These are phyloP conservation scores for Drosophila pseudoobscura DNA, from an alignment of 1,140 invertebrate species.

Conservation along the genomic window DNA sequence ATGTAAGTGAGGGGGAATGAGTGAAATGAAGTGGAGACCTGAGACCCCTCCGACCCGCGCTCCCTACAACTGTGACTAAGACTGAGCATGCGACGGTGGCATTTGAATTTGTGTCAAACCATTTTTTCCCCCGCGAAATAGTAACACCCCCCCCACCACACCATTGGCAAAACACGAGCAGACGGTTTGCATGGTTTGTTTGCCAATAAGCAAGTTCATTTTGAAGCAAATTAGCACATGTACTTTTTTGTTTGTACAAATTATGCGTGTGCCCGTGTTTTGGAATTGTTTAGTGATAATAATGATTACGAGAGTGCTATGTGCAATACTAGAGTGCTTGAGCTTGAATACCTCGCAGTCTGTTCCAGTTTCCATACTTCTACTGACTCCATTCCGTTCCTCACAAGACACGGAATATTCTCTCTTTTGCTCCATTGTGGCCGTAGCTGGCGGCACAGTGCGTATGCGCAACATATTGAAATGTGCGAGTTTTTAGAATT, in stretches of 20 bases:
- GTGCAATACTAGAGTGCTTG: too few relatives aligned
- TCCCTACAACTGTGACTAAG: neutral
- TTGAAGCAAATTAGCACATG: slow-evolving; percentile 17
- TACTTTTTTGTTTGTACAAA: too few relatives aligned
- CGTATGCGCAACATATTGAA: slow-evolving; percentile 61
- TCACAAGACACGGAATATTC: too few relatives aligned
- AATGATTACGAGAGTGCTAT: too few relatives aligned
- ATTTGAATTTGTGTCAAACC: slow-evolving; percentile 64
- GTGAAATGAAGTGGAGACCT: slow-evolving; percentile 15
- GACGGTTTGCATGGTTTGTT: too few relatives aligned
- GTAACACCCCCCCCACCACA: neutral
- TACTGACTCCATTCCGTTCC: too few relatives aligned
- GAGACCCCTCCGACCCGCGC: neutral
- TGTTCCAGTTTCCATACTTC: too few relatives aligned
- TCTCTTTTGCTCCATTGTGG: neutral
- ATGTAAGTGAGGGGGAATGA: slow-evolving; percentile 12
- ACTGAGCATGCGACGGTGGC: slow-evolving; percentile 11
- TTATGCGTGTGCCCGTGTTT: too few relatives aligned
- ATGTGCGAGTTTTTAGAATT: neutral
- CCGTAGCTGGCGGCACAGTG: slow-evolving; percentile 27
- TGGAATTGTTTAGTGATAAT: too few relatives aligned
- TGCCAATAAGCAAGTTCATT: slow-evolving; percentile 9
- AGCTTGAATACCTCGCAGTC: neutral
- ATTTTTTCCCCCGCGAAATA: slow-evolving; percentile 14
- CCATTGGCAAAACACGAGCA: slow-evolving; percentile 20